Conservation (phyloP, 1,140 invertebrate species). For the Cotesia vestalis region DNA sequence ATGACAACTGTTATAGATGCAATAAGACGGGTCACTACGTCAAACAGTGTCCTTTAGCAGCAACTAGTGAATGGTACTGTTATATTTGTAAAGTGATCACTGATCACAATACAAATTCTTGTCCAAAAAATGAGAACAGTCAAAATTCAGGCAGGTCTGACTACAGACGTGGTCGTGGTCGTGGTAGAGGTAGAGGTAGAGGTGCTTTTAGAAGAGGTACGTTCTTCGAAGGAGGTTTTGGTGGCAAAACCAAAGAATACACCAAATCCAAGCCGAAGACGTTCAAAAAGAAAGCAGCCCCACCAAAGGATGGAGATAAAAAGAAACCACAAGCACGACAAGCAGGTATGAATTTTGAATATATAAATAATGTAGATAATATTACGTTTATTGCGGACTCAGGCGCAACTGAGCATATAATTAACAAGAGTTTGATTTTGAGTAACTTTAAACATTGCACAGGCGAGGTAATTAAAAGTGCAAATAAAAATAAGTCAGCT, state of each 20-base stretch:
- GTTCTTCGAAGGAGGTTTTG: too few species aligned
- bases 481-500: slow-evolving; percentile 38
- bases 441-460: slow-evolving; percentile 33
- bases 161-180: slow-evolving; percentile 4
- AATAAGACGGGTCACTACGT: slow-evolving; percentile 31
- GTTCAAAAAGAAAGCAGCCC: too few species aligned
- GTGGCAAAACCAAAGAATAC: too few species aligned
- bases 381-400: slow-evolving; percentile 38
- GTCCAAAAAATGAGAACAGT: slow-evolving; percentile 3
- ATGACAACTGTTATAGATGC: slow-evolving; percentile 34
- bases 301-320: too few species aligned
- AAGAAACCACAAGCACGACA: too few species aligned
- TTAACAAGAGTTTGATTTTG: slow-evolving; percentile 36
- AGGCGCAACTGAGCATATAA: slow-evolving; percentile 38
- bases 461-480: slow-evolving; percentile 32
- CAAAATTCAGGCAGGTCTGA: neutral
- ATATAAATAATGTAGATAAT: slow-evolving; percentile 20
- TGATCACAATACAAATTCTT: slow-evolving; percentile 10
- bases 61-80: slow-evolving; percentile 31
- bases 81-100: slow-evolving; percentile 28
- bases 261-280: too few species aligned
- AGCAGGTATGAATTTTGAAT: neutral
- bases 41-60: slow-evolving; percentile 14
- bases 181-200: slow-evolving; percentile 4
- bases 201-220: neutral